Evolutionary conservation across 2,888 invertebrate species (phyloP).

Genomic region (Mimachlamys varia): DNA sequence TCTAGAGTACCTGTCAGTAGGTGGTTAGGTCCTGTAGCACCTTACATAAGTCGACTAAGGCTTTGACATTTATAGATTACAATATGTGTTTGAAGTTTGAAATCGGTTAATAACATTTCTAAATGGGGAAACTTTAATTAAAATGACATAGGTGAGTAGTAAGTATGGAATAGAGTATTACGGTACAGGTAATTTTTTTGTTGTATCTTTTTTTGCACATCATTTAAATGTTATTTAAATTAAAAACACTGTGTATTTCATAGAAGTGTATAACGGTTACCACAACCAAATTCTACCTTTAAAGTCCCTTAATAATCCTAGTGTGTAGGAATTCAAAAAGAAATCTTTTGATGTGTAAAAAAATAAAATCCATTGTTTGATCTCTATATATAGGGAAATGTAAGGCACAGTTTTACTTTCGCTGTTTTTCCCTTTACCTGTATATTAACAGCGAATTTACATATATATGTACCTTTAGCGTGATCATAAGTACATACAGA

Average conservation of each 20-base stretch:
- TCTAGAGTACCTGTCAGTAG: neutral
- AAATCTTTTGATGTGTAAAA: neutral
- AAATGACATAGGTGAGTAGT: neutral
- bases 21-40: neutral
- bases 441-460: too few species aligned
- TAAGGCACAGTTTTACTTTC: neutral
- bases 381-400: neutral
- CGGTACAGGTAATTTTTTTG: neutral
- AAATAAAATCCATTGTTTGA: too few species aligned
- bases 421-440: too few species aligned
- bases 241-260: neutral
- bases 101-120: neutral
- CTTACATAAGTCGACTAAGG: neutral
- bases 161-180: neutral
- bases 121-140: neutral
- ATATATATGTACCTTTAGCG: too few species aligned
- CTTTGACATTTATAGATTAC: neutral
- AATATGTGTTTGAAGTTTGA: neutral
- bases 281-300: neutral
- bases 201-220: neutral
- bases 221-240: neutral
- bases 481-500: too few species aligned
- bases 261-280: neutral
- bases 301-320: neutral
- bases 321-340: neutral